Base-by-base conservation (phyloP, 2,888 invertebrate genomes). In the Bellardia pandia region DNA sequence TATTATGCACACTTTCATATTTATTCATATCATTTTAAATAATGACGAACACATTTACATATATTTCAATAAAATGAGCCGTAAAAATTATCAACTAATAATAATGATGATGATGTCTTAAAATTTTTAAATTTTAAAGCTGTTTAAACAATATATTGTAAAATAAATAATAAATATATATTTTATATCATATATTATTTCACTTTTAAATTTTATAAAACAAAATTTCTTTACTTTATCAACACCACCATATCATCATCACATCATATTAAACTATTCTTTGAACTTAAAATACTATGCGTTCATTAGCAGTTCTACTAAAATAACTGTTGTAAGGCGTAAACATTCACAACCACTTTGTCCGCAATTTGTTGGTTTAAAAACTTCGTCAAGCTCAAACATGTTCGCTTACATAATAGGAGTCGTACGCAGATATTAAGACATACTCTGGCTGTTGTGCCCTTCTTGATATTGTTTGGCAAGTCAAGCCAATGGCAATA, bases 401-500 rank as follows among this genome's bases (percentile, higher is more conserved):
- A 69, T 40, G 40, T 69, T 14, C 33, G 33, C 40, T 69, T 37
- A 62, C 51, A 37, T 30, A 66, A 16, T 51, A 53, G 56, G 40
- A 53, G 16, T 58, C 48, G 71, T 64, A 75, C 42, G 51, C 51
- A 82, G 33, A 75, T 45, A 72, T 48, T 78, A 37, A 30, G 40
- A 69, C 16, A 30, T 58, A 51, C 11, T 42, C 62, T 30, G n/a
- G n/a, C 53, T 56, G 56, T 74, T 58, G 40, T 23, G 66, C 40
- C 51, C 14, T 16, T 42, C 16, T 33, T 64, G 56, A 64, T 51
- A 68, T 23, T 74, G 66, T 82, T 40, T 72, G 84, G 69, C 30
- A 80, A 85, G 85, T 48, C 60, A 77, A 78, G 81, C 69, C 81
- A 85, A 68, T 82, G 85, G 78, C 87, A 60, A 82, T 87, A 87